Base-by-base conservation (phyloP, 2,797 vertebrate species). In the Kryptolebias ocellatus region DNA sequence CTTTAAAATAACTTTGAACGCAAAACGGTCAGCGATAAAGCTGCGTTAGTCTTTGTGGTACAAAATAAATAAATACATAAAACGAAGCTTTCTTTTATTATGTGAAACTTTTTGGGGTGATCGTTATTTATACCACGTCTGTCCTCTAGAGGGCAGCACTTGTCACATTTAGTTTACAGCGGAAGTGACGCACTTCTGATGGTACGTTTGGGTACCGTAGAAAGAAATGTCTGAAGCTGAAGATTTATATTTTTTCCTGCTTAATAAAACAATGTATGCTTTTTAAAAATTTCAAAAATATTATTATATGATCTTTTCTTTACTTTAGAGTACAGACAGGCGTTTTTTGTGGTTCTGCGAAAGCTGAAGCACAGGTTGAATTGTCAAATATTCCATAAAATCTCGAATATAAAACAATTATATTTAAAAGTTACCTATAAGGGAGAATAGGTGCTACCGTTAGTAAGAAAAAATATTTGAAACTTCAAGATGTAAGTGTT, bases 111-210 rank as follows among this genome's bases (percentile, higher is more conserved):
- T 24, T 24, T 24, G 20, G 20, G 20, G 31, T 5, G 31, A 34
- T 5, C 9, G 5, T 34, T 34, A 31, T 34, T 34, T 34, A 24
- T 62, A 29, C 14, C 7, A 20, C 2, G 0, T 3, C 20, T 31
- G 17, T 0, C 83, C 81, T n/a, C 68, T 24, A 47, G 88, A 27
- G 34, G 87, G 80, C 79, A 56, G 57, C 27, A 66, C 1, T 34
- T 0, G 0, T 3, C 0, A 4, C 0, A 0, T 20, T 1, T 39
- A 66, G 70, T 83, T 80, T 83, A 67, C 52, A 62, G 49, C 70
- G 90, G 90, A 92, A 67, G 53, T 92, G 85, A 90, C 86, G 84
- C 2, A 51, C 50, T 3, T 12, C 0, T 3, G 1, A 7, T 51
- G 83, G 2, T 60, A n/a, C 70, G 5, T 87, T 84, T 60, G 0